Evolutionary conservation across 2,888 invertebrate species (phyloP).

Genomic region (Ethmia dodecea): DNA sequence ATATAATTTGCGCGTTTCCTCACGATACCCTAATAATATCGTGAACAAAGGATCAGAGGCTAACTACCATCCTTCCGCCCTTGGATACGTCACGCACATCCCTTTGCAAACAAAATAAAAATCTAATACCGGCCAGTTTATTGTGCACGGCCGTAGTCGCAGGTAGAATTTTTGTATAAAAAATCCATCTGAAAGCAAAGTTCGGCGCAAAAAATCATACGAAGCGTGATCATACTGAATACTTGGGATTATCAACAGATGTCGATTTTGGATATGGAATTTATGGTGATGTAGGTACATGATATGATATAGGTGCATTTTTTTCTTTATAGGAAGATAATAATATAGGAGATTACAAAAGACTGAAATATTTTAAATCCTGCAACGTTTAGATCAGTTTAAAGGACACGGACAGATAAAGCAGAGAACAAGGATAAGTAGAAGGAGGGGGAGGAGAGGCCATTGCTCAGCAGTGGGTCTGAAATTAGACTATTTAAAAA

Average conservation of each 20-base stretch:
- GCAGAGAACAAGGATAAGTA: too few species aligned
- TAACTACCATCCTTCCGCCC: slow-evolving; percentile 70
- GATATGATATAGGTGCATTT: slow-evolving; percentile 56
- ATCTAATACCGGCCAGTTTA: slow-evolving; percentile 38
- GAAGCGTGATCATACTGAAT: slow-evolving; percentile 62
- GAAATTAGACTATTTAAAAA: too few species aligned
- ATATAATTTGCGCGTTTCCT: slow-evolving; percentile 61
- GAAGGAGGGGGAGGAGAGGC: too few species aligned
- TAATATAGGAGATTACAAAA: too few species aligned
- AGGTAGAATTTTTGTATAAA: slow-evolving; percentile 56
- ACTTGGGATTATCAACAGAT: slow-evolving; percentile 61
- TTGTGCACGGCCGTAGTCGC: slow-evolving; percentile 55
- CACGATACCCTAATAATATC: slow-evolving; percentile 51
- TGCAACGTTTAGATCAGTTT: too few species aligned
- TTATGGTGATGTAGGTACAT: slow-evolving; percentile 34
- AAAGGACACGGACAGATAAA: too few species aligned
- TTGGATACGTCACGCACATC: slow-evolving; percentile 68
- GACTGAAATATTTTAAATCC: too few species aligned
- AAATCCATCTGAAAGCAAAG: slow-evolving; percentile 36
- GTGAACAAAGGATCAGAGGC: slow-evolving; percentile 48
- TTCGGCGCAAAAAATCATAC: slow-evolving; percentile 52
- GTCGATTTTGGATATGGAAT: slow-evolving; percentile 49
- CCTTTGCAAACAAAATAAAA: slow-evolving; percentile 55
- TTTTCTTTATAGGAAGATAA: too few species aligned
- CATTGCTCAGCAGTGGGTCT: too few species aligned